Evolutionary conservation across 2,113 vertebrate species (phyloP).

Genomic region (Clarias gariepinus): DNA sequence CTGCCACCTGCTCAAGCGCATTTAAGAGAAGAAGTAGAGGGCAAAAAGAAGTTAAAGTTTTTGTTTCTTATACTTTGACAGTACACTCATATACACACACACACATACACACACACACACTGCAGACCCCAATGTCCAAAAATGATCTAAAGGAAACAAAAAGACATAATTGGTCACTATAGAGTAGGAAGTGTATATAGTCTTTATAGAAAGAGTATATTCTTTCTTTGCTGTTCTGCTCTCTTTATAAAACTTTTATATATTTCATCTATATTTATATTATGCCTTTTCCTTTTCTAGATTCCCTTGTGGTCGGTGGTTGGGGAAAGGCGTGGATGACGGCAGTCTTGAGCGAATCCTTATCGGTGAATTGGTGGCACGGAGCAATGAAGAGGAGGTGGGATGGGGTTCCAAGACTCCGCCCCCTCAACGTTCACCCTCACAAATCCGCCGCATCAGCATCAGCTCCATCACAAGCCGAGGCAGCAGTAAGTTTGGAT

Average conservation of each 20-base stretch:
- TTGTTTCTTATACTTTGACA: too few species aligned
- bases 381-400: constrained; percentile 76
- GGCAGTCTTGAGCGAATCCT: constrained; percentile 90
- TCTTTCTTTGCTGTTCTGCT: not conserved
- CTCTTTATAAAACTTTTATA: not conserved
- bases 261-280: not conserved
- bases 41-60: too few species aligned
- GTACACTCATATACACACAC: too few species aligned
- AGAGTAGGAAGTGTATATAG: too few species aligned
- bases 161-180: too few species aligned
- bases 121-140: too few species aligned
- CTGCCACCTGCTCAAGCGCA: too few species aligned
- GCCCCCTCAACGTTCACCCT: constrained; percentile 85
- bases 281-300: constrained; percentile 65
- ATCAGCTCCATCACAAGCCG: constrained; percentile 81
- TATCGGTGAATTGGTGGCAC: constrained; percentile 83
- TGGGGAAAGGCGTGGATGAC: constrained; percentile 88
- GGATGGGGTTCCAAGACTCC: constrained; percentile 83
- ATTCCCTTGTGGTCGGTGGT: constrained; percentile 89
- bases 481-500: constrained; percentile 73
- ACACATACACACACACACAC: too few species aligned
- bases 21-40: too few species aligned
- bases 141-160: too few species aligned
- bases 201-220: too few species aligned
- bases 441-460: constrained; percentile 76